Percentiles rank a stretch among this genome's conserved stretches.
Evolutionary conservation across 1,140 invertebrate species (phyloP).

Genomic region (Batillaria attramentaria): DNA sequence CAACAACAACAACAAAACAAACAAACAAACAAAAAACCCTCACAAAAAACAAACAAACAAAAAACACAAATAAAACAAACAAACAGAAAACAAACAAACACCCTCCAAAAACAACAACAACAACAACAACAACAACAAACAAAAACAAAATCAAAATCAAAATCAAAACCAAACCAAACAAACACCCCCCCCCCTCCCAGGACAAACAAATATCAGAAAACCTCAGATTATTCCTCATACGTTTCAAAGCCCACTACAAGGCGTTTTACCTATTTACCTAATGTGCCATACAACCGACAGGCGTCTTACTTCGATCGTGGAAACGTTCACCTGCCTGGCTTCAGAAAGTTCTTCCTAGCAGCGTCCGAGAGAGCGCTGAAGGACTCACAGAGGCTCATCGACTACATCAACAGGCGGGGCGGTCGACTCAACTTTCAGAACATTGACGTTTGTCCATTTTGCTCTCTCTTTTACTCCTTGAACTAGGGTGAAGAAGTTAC

Average conservation of each 20-base stretch:
- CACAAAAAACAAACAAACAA: too few species aligned
- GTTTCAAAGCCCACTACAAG: background rate
- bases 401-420: constrained; percentile 90
- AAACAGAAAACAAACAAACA: background rate
- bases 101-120: too few species aligned
- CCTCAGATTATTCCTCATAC: background rate
- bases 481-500: too few species aligned
- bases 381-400: constrained; percentile 89
- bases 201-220: background rate
- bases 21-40: too few species aligned
- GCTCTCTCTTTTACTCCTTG: too few species aligned
- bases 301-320: constrained; percentile 86
- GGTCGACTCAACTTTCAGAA: constrained; percentile 67
- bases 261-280: constrained; percentile 3
- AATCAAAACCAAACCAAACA: too few species aligned
- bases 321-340: constrained; percentile 85
- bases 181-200: too few species aligned
- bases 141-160: too few species aligned
- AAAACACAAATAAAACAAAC: too few species aligned
- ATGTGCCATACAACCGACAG: constrained; percentile 68
- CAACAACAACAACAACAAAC: too few species aligned
- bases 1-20: too few species aligned
- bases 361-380: constrained; percentile 87
- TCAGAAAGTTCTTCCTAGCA: constrained; percentile 89
- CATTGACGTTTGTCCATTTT: too few species aligned